Evolutionary conservation across 2,888 invertebrate species (phyloP).

Genomic region (Dusona sp.): DNA sequence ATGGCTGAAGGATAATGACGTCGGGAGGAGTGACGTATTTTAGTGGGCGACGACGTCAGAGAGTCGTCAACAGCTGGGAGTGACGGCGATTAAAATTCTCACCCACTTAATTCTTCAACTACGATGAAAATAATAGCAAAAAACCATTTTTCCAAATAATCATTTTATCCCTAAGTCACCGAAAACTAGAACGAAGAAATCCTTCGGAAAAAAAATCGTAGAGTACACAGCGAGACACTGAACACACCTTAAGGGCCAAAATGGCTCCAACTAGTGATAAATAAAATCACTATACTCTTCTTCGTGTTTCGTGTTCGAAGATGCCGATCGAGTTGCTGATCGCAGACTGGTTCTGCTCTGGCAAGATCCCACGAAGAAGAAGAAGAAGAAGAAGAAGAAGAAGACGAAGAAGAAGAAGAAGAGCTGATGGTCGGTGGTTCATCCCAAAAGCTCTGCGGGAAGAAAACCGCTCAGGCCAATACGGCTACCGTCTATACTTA

Average conservation of each 20-base stretch:
- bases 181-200: neutral
- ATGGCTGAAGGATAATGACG: constrained; percentile 19
- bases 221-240: constrained; percentile 18
- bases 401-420: constrained; percentile 70
- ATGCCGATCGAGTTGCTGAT: constrained; percentile 76
- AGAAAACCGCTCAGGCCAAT: constrained; percentile 77
- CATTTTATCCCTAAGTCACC: neutral
- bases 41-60: neutral
- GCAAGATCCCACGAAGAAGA: constrained; percentile 76
- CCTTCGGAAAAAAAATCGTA: neutral
- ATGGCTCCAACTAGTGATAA: constrained; percentile 43
- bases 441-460: constrained; percentile 65
- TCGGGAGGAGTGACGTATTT: constrained; percentile 43
- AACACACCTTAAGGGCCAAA: constrained; percentile 44
- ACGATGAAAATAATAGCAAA: neutral
- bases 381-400: constrained; percentile 70
- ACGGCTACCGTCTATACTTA: constrained; percentile 84
- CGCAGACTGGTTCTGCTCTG: constrained; percentile 80
- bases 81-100: neutral
- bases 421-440: constrained; percentile 72
- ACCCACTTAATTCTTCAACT: neutral
- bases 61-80: neutral
- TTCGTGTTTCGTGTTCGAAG: constrained; percentile 71
- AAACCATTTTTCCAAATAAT: neutral
- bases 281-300: constrained; percentile 48